Percentiles rank a stretch among this genome's conserved stretches.
Evolutionary conservation across 2,888 invertebrate species (phyloP).

Genomic region (Eueremaeus valkanovi): DNA sequence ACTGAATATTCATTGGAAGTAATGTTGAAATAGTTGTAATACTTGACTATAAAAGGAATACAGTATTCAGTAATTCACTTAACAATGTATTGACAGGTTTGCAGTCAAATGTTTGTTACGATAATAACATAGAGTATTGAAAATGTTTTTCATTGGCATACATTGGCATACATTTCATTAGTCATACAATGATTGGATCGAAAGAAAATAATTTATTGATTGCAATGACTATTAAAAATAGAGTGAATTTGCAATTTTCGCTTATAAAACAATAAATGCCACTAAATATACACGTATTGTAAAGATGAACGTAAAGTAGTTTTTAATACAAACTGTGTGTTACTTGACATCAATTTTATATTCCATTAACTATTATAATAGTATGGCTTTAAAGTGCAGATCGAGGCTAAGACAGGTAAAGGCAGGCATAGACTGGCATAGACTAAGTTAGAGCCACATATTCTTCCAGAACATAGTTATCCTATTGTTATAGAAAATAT

Average conservation of each 20-base stretch:
- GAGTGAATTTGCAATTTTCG: conserved; percentile 2
- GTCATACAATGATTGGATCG: neutral
- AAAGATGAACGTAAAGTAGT: no score
- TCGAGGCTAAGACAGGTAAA: neutral
- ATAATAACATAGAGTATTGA: neutral
- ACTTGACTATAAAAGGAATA: no score
- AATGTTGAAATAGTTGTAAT: neutral
- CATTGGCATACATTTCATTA: no score
- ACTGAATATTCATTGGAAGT: neutral
- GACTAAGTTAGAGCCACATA: no score
- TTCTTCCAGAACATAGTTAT: neutral
- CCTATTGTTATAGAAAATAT: neutral
- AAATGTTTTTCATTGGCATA: neutral
- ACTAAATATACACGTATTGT: neutral
- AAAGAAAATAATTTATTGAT: neutral
- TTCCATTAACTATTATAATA: neutral
- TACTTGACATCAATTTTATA: neutral
- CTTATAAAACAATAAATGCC: neutral
- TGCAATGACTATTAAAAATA: neutral
- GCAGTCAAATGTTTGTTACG: no score
- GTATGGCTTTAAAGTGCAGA: neutral
- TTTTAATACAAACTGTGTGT: neutral
- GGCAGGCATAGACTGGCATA: neutral
- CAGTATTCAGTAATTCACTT: no score
- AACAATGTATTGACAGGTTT: no score